Percentiles rank a stretch among this genome's conserved stretches.
phyloP scores from a whole-genome alignment of 2,888 invertebrate species.

The Drosophila anceps region DNA sequence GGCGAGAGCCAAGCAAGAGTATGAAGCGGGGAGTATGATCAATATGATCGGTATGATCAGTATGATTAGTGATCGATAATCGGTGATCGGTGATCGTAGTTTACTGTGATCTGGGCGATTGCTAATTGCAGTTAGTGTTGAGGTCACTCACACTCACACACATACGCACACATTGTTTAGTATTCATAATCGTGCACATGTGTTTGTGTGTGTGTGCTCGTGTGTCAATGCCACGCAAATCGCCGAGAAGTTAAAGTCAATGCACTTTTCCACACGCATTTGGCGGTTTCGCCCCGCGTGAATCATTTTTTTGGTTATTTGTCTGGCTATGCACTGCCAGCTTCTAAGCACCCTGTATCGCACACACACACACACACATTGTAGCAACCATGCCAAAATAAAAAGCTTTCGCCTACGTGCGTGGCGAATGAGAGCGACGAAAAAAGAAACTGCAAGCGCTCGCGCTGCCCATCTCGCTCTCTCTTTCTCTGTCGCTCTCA shows the following conservation, averaged over 20 bases:
- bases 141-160: slow-evolving; percentile 52
- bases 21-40: neutral
- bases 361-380: slow-evolving; percentile 6
- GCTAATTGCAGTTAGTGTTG: slow-evolving; percentile 39
- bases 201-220: slow-evolving; percentile 8
- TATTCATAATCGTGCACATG: slow-evolving; percentile 36
- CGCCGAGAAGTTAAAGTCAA: slow-evolving; percentile 50
- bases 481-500: slow-evolving; percentile 4
- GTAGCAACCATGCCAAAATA: slow-evolving; percentile 34
- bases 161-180: slow-evolving; percentile 15
- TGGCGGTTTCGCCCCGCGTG: slow-evolving; percentile 45
- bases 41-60: slow-evolving; percentile 1
- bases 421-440: slow-evolving; percentile 17
- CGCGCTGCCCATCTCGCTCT: neutral
- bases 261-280: slow-evolving; percentile 54
- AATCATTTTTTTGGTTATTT: slow-evolving; percentile 62
- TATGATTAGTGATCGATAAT: slow-evolving; percentile 5
- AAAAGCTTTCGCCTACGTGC: slow-evolving; percentile 47
- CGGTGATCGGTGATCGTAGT: slow-evolving; percentile 30
- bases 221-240: slow-evolving; percentile 61
- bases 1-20: neutral
- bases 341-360: slow-evolving; percentile 59
- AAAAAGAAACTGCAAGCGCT: slow-evolving; percentile 22
- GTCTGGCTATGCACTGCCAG: slow-evolving; percentile 52
- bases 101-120: neutral